Evolutionary conservation across 2,797 vertebrate genomes (phyloP).

Genomic region (Chiroxiphia lanceolata): DNA sequence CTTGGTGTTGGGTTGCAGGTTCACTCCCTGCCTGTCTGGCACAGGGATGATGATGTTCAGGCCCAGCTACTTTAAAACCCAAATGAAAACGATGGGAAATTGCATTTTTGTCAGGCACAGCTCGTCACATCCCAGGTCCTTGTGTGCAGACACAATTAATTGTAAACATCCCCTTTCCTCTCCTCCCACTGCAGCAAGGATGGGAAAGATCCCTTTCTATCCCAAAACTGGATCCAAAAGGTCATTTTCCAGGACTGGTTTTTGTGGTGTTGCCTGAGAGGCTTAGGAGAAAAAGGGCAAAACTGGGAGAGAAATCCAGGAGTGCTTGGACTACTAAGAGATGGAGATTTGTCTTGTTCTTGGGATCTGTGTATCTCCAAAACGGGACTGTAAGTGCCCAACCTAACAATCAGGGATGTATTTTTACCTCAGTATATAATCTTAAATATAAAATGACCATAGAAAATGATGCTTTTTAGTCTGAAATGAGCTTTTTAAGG

Average conservation of each 20-base stretch:
- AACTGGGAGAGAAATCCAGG: background rate
- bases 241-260: background rate
- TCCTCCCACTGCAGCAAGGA: background rate
- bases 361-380: background rate
- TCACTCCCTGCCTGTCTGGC: background rate
- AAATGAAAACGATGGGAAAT: background rate
- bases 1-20: background rate
- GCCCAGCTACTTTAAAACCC: background rate
- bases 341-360: background rate
- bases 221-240: background rate
- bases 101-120: background rate
- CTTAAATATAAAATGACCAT: background rate
- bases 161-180: background rate
- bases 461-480: background rate
- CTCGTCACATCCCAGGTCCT: background rate
- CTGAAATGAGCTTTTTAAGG: background rate
- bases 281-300: background rate
- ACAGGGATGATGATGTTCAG: background rate
- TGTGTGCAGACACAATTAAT: background rate
- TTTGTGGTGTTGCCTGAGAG: background rate
- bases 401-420: background rate
- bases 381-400: background rate
- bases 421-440: background rate
- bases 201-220: background rate
- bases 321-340: background rate